Base-by-base conservation (phyloP, 2,888 invertebrate genomes). In the Himalopsyche japonica region DNA sequence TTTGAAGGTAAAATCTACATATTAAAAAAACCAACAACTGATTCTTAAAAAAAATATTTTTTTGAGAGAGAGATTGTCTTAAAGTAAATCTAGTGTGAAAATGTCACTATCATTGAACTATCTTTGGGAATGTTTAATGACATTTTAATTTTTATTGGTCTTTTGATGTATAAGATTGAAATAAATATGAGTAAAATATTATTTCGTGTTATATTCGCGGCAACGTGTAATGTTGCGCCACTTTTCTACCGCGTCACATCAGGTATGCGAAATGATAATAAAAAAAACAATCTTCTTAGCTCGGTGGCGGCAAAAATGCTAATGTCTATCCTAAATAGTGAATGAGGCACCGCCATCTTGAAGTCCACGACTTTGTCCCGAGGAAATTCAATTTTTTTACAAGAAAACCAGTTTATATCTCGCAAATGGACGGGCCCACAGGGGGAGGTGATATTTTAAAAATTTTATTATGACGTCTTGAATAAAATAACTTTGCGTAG, bases 291-390 rank as follows among this genome's bases (percentile, higher is more conserved):
- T 80, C 76, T 82, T 76, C 79, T 82, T 82, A 81, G 79, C 43
- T 43, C 30, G 80, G 43, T 49, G 82, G 49, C 80, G 82, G 82
- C 76, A 82, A 82, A 84, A 84, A 84, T 82, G 82, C 64, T 85
- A 85, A 82, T 85, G 82, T 85, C 82, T 64, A 82, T 76, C 84
- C 82, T 85, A 85, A 86, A 86, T 86, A 86, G 83, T 84, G 84
- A 84, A 86, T 86, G 86, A 86, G 84, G 77, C 79, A 24, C 76
- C 84, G 82, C 84, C 86, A 83, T 84, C 83, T 76, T 78, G 80
- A 18, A 49, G 79, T 24, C 78, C 37, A 20, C 57, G 57, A 57
- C 57, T 57, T 57, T 78, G 84, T 34, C 83, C 79, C 82, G 86
- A 81, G 84, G 80, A 84, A 84, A 82, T 84, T 84, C 79, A 81